Evolutionary conservation across 2,113 vertebrate species (phyloP).

Genomic region (Diadophis punctatus): DNA sequence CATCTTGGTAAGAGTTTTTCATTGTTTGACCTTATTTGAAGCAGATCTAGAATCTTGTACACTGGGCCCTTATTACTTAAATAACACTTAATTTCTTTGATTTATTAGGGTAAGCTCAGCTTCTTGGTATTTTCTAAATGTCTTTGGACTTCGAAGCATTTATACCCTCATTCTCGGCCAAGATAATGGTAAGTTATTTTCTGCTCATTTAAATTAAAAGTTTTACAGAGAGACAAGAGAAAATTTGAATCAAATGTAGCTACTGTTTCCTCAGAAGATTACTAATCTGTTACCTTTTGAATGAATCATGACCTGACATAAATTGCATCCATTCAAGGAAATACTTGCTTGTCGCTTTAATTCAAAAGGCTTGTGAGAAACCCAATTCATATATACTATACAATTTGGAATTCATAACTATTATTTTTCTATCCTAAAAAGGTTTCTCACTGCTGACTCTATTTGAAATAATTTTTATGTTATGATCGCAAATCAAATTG

Average conservation of each 20-base stretch:
- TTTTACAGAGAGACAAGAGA: background rate
- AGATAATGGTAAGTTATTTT: conserved; percentile 86
- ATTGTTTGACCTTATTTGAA: background rate
- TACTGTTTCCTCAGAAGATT: background rate
- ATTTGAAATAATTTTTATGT: background rate
- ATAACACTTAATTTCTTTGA: conserved; percentile 6
- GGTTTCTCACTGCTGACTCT: background rate
- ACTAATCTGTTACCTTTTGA: background rate
- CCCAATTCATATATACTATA: background rate
- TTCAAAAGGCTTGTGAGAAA: background rate
- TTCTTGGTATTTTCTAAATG: conserved; percentile 98
- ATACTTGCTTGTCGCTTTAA: background rate
- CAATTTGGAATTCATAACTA: background rate
- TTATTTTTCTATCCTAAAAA: background rate
- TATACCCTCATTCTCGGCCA: conserved; percentile 97
- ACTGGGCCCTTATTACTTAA: background rate
- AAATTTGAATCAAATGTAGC: background rate
- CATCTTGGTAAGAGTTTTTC: conserved; percentile 83
- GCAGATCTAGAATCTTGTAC: background rate
- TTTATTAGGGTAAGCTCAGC: conserved; percentile 93
- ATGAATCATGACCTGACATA: background rate
- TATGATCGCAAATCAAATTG: background rate
- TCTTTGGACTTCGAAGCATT: conserved; percentile 98
- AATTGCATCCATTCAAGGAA: background rate
- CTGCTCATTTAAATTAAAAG: background rate